phyloP scores from a whole-genome alignment of 2,888 invertebrate species.

The Apamea anceps region DNA sequence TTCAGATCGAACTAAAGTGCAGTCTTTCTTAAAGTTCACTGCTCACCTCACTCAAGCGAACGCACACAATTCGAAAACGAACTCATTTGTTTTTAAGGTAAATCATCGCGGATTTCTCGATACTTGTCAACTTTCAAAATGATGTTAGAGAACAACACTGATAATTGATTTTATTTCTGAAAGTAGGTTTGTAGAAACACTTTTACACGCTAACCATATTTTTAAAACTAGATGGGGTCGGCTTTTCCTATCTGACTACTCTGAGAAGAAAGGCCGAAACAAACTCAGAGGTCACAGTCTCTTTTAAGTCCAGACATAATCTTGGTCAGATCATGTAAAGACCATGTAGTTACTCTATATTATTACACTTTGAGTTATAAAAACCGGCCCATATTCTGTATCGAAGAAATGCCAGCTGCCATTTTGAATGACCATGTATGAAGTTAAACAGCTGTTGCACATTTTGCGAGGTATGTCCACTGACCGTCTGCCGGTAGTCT shows the following conservation, averaged over 20 bases:
- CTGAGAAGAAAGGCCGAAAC: too few species aligned
- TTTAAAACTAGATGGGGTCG: too few species aligned
- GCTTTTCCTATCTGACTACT: too few species aligned
- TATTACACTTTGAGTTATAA: constrained; percentile 9
- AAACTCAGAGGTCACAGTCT: too few species aligned
- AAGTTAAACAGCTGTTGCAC: constrained; percentile 44
- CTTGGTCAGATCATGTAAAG: too few species aligned
- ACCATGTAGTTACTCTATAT: too few species aligned
- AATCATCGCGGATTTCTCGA: too few species aligned
- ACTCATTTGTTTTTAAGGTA: not conserved
- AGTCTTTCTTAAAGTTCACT: not conserved
- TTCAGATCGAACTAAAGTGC: not conserved
- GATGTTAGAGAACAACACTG: not conserved
- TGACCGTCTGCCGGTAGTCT: constrained; percentile 65
- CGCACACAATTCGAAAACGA: not conserved
- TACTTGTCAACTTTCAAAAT: not conserved
- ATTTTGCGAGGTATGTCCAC: constrained; percentile 45
- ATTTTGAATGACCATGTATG: constrained; percentile 23
- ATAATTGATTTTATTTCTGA: too few species aligned
- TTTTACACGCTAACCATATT: too few species aligned
- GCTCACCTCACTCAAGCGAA: not conserved
- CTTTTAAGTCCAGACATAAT: too few species aligned
- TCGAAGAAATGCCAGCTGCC: constrained; percentile 14
- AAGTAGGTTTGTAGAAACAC: too few species aligned
- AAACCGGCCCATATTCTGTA: not conserved